Conservation (phyloP, 1,140 invertebrate species). For the Trichogramma pretiosum region DNA sequence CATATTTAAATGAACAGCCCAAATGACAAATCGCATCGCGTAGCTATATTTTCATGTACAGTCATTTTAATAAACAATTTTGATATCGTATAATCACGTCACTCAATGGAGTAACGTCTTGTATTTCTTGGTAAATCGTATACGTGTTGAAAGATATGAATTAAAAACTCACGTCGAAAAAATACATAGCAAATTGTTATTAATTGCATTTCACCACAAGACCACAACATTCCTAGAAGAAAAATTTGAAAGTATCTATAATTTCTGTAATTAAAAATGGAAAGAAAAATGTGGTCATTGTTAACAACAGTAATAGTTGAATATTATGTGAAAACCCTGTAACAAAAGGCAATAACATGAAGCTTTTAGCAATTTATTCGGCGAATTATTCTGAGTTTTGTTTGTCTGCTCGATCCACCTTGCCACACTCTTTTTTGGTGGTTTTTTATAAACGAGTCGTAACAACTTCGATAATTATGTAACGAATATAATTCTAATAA, state of each 20-base stretch:
- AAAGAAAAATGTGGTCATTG: no score
- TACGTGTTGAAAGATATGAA: slow-evolving; percentile 12
- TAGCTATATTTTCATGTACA: slow-evolving; percentile 14
- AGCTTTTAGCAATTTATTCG: slow-evolving; percentile 10
- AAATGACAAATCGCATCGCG: slow-evolving; percentile 33
- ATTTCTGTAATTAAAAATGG: no score
- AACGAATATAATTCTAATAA: no score
- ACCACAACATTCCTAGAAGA: no score
- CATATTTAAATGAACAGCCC: slow-evolving; percentile 44
- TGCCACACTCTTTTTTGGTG: neutral
- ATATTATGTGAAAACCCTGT: slow-evolving; percentile 18
- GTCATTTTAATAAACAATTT: no score
- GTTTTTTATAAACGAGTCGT: no score
- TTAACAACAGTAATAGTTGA: no score
- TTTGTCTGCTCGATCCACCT: neutral
- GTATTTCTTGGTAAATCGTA: slow-evolving; percentile 17
- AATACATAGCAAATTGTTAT: no score
- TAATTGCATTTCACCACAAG: no score
- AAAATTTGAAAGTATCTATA: no score
- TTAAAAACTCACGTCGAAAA: no score
- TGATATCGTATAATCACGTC: slow-evolving; percentile 17
- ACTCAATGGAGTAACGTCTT: slow-evolving; percentile 5
- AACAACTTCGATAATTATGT: no score
- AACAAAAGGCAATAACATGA: slow-evolving; percentile 18
- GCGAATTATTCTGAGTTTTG: slow-evolving; percentile 5